Evolutionary conservation across 1,140 invertebrate species (phyloP).

Genomic region (Heliconius eleuchia): DNA sequence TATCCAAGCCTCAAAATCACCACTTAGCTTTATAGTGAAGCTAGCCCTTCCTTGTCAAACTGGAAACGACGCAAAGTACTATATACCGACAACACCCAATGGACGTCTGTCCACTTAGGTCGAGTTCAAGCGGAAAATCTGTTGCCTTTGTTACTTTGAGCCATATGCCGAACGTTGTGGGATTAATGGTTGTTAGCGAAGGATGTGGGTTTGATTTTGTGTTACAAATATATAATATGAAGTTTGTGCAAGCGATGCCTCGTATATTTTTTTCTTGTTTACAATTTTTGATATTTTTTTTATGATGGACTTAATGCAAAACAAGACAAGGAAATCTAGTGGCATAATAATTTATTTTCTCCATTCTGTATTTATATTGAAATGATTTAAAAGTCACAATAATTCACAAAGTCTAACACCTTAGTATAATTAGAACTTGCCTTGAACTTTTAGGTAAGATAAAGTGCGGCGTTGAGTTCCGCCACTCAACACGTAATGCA

Average conservation of each 20-base stretch:
- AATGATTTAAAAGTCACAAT: too few species aligned
- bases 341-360: too few species aligned
- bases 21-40: too few species aligned
- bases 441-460: background rate
- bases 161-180: background rate
- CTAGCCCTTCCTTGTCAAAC: background rate
- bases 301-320: too few species aligned
- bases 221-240: background rate
- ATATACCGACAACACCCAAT: constrained; percentile 1
- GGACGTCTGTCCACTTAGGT: constrained; percentile 8
- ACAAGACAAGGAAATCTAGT: too few species aligned
- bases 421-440: background rate
- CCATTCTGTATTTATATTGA: too few species aligned
- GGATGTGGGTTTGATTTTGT: background rate
- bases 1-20: too few species aligned
- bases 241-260: too few species aligned
- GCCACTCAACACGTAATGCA: background rate
- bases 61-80: constrained; percentile 1
- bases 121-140: constrained; percentile 6
- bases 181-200: background rate
- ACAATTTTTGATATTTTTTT: too few species aligned
- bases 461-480: background rate
- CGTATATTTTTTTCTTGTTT: too few species aligned
- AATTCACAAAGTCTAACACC: too few species aligned
- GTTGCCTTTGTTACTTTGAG: constrained; percentile 7